These are phyloP conservation scores for Lophura swinhoii DNA, from an alignment of 2,797 vertebrate species.

Conservation along the genomic window DNA sequence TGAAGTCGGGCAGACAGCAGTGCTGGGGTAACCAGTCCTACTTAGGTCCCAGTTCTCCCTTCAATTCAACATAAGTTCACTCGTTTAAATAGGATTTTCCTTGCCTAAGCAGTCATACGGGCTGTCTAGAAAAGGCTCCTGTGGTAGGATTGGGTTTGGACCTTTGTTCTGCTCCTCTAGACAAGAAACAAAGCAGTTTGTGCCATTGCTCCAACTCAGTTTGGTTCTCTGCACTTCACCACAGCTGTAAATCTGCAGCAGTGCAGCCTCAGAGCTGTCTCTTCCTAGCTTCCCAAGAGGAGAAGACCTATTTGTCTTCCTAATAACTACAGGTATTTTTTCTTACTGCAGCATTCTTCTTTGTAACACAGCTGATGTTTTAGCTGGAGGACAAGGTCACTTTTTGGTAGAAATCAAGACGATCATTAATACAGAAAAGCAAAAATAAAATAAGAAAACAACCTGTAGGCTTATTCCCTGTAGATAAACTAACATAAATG, in stretches of 20 bases:
- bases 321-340: background rate
- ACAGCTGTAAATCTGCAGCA: too few species aligned
- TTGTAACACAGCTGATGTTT: background rate
- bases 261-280: background rate
- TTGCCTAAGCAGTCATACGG: background rate
- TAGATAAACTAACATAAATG: background rate
- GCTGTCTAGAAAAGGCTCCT: background rate
- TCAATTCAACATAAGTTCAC: rapidly evolving
- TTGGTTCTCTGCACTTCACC: background rate
- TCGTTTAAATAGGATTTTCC: background rate
- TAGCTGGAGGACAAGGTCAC: background rate
- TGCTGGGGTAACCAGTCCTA: background rate
- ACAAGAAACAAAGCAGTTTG: background rate
- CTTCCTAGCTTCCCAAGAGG: background rate
- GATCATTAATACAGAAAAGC: background rate
- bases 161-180: background rate
- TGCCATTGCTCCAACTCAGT: rapidly evolving
- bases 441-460: background rate
- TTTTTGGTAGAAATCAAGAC: background rate
- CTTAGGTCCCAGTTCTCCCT: background rate
- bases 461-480: background rate
- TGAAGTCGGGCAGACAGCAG: background rate
- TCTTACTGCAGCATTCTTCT: background rate
- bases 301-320: background rate
- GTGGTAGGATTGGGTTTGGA: background rate